These are phyloP conservation scores for Syndactyla subalaris DNA, from an alignment of 2,797 vertebrate genomes.

Conservation along the genomic window DNA sequence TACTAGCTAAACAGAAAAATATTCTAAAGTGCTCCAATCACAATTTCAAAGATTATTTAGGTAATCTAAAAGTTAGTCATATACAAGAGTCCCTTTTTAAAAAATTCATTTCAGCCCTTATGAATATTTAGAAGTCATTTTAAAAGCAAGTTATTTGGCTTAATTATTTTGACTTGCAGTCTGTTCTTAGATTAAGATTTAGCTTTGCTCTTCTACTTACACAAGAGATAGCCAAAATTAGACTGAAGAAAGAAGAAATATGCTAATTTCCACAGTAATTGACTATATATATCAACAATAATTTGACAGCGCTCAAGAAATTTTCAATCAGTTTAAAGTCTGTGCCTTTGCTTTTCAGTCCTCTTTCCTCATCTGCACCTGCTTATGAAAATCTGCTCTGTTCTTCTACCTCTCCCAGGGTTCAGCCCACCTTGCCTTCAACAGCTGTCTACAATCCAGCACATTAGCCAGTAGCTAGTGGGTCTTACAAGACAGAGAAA, in stretches of 20 bases:
- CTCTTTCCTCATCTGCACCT: background rate
- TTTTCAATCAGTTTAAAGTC: background rate
- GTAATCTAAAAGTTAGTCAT: background rate
- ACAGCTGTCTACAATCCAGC: background rate
- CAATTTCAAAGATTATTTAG: background rate
- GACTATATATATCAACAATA: background rate
- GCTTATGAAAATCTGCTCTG: background rate
- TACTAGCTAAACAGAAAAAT: background rate
- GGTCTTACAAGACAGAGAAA: background rate
- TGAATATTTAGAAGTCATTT: background rate
- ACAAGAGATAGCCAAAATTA: background rate
- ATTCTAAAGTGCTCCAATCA: background rate
- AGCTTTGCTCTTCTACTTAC: background rate
- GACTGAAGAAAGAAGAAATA: background rate
- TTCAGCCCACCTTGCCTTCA: background rate
- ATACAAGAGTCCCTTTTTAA: background rate
- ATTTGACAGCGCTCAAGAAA: background rate
- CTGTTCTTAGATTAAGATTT: background rate
- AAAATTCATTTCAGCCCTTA: background rate
- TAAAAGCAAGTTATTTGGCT: background rate
- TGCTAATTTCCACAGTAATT: background rate
- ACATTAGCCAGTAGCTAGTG: background rate
- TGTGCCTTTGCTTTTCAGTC: background rate
- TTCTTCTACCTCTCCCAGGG: background rate
- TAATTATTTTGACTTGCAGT: background rate